Percentiles rank a stretch among this genome's conserved stretches.
These are phyloP conservation scores for Lutraria lutraria DNA, from an alignment of 2,888 invertebrate genomes.

Conservation along the genomic window DNA sequence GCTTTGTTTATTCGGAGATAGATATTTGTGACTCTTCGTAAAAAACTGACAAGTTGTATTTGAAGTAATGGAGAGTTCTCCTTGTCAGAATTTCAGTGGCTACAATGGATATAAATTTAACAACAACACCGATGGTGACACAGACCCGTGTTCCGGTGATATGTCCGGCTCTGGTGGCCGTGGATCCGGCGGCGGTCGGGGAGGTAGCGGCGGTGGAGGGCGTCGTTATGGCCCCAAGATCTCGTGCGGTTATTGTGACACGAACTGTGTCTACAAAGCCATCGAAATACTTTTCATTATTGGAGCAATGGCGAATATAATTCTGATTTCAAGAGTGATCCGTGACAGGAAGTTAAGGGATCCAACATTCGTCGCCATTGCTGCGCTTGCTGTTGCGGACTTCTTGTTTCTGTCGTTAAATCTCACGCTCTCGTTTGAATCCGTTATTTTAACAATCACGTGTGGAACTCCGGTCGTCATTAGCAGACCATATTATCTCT, in stretches of 20 bases:
- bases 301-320: slow-evolving; percentile 53
- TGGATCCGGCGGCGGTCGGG: neutral
- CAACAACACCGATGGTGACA: neutral
- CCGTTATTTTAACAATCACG: slow-evolving; percentile 39
- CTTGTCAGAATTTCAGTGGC: neutral
- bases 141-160: neutral
- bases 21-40: neutral
- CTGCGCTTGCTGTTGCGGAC: slow-evolving; percentile 57
- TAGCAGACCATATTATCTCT: slow-evolving; percentile 44
- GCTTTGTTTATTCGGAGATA: neutral
- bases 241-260: slow-evolving; percentile 58
- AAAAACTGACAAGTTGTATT: neutral
- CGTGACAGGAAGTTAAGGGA: slow-evolving; percentile 51
- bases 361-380: slow-evolving; percentile 62
- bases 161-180: neutral
- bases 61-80: neutral
- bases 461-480: slow-evolving; percentile 34
- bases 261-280: slow-evolving; percentile 52
- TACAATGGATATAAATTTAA: neutral
- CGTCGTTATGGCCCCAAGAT: neutral
- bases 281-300: slow-evolving; percentile 51
- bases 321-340: slow-evolving; percentile 46
- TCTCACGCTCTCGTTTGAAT: slow-evolving; percentile 45
- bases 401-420: slow-evolving; percentile 51
- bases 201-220: neutral